A percentile compares a stretch with the other conserved stretches of the same genome.
Conservation (phyloP, 2,113 vertebrate genomes). For the Caracal caracal region DNA sequence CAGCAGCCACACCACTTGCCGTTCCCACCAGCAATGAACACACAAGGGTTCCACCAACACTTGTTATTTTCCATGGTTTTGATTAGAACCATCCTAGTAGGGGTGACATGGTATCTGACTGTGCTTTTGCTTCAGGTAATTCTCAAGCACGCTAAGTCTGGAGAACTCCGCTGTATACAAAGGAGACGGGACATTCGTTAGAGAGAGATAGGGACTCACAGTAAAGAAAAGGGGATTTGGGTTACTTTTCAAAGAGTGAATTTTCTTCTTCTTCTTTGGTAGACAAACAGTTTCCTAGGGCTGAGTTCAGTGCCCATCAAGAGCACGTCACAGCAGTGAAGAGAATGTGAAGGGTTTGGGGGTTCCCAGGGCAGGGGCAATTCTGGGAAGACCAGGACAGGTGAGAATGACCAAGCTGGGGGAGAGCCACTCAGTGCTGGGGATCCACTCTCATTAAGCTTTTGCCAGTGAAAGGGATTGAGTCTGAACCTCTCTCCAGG, state of each 20-base stretch:
- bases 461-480: neutral
- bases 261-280: neutral
- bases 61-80: neutral
- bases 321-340: neutral
- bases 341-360: neutral
- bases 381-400: neutral
- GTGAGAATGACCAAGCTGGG: neutral
- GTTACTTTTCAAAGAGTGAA: neutral
- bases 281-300: neutral
- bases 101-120: neutral
- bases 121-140: neutral
- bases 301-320: neutral
- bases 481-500: neutral
- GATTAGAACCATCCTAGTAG: neutral
- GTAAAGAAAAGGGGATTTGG: neutral
- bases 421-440: neutral
- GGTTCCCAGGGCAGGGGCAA: neutral
- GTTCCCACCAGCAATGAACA: rapidly evolving
- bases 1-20: neutral
- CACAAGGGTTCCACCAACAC: neutral
- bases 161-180: neutral
- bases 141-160: neutral
- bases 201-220: neutral
- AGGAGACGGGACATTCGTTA: neutral
- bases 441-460: neutral